Evolutionary conservation across 2,113 vertebrate genomes (phyloP).

Genomic region (Coptodon rendalli): DNA sequence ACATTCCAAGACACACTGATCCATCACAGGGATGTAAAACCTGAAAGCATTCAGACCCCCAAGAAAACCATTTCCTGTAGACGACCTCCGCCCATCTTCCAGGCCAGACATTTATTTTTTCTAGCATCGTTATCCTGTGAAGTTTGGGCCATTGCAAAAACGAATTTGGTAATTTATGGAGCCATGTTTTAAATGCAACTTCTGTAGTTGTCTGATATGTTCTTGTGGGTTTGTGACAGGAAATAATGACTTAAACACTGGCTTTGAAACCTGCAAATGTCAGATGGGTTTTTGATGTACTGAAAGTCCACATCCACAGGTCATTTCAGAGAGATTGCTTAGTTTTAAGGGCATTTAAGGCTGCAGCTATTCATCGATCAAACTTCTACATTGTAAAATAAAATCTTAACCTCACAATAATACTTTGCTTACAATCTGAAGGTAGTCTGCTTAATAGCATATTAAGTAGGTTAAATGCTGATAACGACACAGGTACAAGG

Average conservation of each 20-base stretch:
- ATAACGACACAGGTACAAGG: neutral
- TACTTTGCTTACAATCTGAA: neutral
- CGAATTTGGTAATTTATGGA: slow-evolving; percentile 42
- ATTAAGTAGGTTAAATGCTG: neutral
- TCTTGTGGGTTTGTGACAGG: slow-evolving; percentile 51
- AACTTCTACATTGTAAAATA: neutral
- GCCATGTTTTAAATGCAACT: slow-evolving; percentile 30
- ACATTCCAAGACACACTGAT: slow-evolving; percentile 52
- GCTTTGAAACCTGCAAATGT: slow-evolving; percentile 42
- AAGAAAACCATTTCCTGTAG: slow-evolving; percentile 60
- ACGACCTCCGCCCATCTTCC: slow-evolving; percentile 32
- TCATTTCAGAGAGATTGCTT: neutral
- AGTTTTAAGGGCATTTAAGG: neutral
- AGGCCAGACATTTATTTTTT: slow-evolving; percentile 58
- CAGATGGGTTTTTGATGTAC: slow-evolving; percentile 27
- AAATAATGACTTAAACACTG: slow-evolving; percentile 47
- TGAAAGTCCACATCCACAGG: slow-evolving; percentile 4
- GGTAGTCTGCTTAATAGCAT: neutral
- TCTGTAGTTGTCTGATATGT: slow-evolving; percentile 35
- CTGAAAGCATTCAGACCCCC: slow-evolving; percentile 61
- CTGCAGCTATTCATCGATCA: neutral
- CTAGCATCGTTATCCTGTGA: slow-evolving; percentile 32
- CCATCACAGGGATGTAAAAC: slow-evolving; percentile 53
- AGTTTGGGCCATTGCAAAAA: slow-evolving; percentile 38
- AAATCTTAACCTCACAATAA: neutral